Evolutionary conservation across 2,888 invertebrate genomes (phyloP).

Genomic region (Caenorhabditis becei): DNA sequence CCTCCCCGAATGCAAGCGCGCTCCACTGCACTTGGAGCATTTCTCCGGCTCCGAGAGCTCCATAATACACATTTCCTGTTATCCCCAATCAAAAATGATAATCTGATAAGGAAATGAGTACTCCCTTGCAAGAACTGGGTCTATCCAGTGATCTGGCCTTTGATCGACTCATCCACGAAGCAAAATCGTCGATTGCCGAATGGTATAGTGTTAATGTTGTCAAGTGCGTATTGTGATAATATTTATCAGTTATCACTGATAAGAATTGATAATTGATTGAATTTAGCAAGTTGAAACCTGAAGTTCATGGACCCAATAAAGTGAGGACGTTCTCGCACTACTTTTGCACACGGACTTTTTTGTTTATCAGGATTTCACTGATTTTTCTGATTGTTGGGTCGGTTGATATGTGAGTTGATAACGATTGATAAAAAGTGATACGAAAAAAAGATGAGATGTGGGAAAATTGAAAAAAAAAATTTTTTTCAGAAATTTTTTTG

Average conservation of each 20-base stretch:
- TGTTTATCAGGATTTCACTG: conserved; percentile 46
- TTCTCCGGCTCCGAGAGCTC: not conserved
- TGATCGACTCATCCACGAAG: conserved; percentile 50
- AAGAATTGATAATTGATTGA: not conserved
- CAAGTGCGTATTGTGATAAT: conserved; percentile 46
- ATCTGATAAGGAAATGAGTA: not conserved
- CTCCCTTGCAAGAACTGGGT: conserved; percentile 21
- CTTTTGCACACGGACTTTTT: conserved; percentile 52
- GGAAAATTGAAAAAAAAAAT: not conserved
- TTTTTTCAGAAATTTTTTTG: no score
- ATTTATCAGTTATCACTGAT: not conserved
- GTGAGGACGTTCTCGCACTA: conserved; percentile 51
- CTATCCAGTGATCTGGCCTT: conserved; percentile 51
- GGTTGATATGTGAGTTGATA: conserved; percentile 63
- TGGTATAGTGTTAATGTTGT: conserved; percentile 64
- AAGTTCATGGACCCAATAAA: conserved; percentile 32
- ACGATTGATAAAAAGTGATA: not conserved
- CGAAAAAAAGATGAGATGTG: not conserved
- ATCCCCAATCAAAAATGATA: not conserved
- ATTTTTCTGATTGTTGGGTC: conserved; percentile 63
- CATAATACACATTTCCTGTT: not conserved
- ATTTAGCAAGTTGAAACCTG: conserved; percentile 51
- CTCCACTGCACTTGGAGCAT: not conserved
- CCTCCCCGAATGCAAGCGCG: conserved; percentile 2
- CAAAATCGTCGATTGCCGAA: conserved; percentile 54